Evolutionary conservation across 2,888 invertebrate genomes (phyloP), one percentile per base, ranked within the genome.

Genomic region (Aporophyla nigra): DNA sequence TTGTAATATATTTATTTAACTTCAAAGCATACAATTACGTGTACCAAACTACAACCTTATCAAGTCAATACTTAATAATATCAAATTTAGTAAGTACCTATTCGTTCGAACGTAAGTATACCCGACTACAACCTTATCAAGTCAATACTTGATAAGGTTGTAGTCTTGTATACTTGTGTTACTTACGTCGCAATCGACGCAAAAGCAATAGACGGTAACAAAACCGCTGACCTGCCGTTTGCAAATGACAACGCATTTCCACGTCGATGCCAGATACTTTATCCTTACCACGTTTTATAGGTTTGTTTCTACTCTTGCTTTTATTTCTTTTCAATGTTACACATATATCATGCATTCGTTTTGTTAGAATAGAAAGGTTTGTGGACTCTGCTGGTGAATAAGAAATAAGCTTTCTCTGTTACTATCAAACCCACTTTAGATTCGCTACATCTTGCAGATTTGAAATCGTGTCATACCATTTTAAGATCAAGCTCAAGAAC

Each of bases 191-290:
- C 33, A 33, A 33, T 33, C 62, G 58, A 71, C 66, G 46, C 40
- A 78, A 85, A 86, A 69, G 63, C 75, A 72, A 78, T 72, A 74
- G 21, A 43, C 61, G 68, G 40, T 82, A 76, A 80, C 80, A 79
- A 77, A 83, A 79, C 80, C 71, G 79, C 80, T 83, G 80, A 83
- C 83, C 83, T 78, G 69, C 78, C 71, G 72, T 74, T 87, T 81
- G 85, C 83, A 86, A 87, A 88, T 84, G 85, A 80, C 82, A 82
- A 78, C 76, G 59, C 73, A 79, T 85, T 86, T 77, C 54, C 71
- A 66, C 53, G 80, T 79, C 78, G 58, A 72, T 67, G 58, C 53
- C 87, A 74, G 80, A 77, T 77, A 74, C 74, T 75, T 73, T 73
- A 77, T 58, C 58, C 80, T 59, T 77, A 59, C 74, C 72, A 61